Conservation (phyloP, 2,888 invertebrate species). For the Leptopilina drosophilae region DNA sequence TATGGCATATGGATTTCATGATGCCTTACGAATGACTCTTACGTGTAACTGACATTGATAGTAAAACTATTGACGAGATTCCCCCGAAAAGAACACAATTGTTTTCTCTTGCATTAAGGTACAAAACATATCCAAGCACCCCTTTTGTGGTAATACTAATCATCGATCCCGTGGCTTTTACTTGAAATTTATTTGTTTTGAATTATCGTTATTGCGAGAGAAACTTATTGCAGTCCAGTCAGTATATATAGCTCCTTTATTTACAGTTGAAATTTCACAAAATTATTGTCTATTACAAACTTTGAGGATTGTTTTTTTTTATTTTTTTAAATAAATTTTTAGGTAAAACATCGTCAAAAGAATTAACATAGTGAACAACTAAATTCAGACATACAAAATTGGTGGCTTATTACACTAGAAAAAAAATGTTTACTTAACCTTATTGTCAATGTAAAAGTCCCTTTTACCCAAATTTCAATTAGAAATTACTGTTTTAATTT, state of each 20-base stretch:
- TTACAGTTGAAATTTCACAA: not conserved
- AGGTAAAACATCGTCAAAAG: too few relatives aligned
- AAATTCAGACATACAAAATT: too few relatives aligned
- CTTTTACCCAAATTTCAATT: too few relatives aligned
- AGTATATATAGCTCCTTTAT: constrained; percentile 7
- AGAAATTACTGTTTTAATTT: too few relatives aligned
- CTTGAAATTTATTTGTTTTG: constrained; percentile 41
- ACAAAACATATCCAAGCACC: constrained; percentile 30
- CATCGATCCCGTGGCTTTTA: constrained; percentile 32
- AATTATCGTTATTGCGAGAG: constrained; percentile 29
- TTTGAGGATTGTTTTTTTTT: not conserved
- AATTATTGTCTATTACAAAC: constrained; percentile 6
- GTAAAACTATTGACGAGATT: constrained; percentile 42
- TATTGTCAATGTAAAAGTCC: too few relatives aligned
- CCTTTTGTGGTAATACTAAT: constrained; percentile 33
- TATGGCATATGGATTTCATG: constrained; percentile 62
- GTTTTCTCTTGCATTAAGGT: not conserved
- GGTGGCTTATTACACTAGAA: too few relatives aligned
- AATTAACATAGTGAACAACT: too few relatives aligned
- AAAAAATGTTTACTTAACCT: too few relatives aligned
- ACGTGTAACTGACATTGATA: constrained; percentile 44
- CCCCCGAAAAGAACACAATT: constrained; percentile 21
- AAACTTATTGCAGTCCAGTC: constrained; percentile 6
- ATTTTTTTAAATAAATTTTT: not conserved
- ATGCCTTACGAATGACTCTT: constrained; percentile 64